phyloP scores from a whole-genome alignment of 2,888 invertebrate species.

The Philopedon plagiatum region DNA sequence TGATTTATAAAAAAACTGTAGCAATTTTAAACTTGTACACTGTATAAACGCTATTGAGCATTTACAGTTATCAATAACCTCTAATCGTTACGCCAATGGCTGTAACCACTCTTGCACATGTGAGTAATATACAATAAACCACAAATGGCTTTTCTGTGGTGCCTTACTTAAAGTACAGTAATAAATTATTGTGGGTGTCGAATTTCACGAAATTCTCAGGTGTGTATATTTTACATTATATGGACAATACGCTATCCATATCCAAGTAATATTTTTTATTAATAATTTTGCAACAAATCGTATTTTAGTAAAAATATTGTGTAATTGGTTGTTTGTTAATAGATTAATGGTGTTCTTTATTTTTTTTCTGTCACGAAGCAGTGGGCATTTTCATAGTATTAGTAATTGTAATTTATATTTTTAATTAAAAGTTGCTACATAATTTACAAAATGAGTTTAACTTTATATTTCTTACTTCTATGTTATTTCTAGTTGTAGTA shows the following conservation, averaged over 20 bases:
- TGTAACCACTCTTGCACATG: slow-evolving; percentile 5
- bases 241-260: neutral
- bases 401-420: neutral
- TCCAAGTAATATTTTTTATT: slow-evolving; percentile 1
- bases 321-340: neutral
- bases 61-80: neutral
- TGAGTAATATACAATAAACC: slow-evolving; percentile 37
- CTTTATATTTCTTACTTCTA: too few relatives aligned
- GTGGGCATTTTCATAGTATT: neutral
- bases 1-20: too few relatives aligned
- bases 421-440: neutral
- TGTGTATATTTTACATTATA: slow-evolving; percentile 35
- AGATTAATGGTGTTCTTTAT: neutral
- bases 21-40: too few relatives aligned
- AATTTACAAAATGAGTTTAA: too few relatives aligned
- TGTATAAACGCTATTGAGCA: neutral
- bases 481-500: too few relatives aligned
- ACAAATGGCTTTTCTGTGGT: slow-evolving; percentile 43
- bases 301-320: slow-evolving; percentile 4
- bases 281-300: slow-evolving; percentile 5
- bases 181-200: slow-evolving; percentile 51
- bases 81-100: slow-evolving; percentile 13
- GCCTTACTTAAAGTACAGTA: slow-evolving; percentile 30
- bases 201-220: slow-evolving; percentile 51
- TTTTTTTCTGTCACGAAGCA: neutral